Conservation (phyloP, 2,888 invertebrate genomes). For the Protodeltote pygarga region DNA sequence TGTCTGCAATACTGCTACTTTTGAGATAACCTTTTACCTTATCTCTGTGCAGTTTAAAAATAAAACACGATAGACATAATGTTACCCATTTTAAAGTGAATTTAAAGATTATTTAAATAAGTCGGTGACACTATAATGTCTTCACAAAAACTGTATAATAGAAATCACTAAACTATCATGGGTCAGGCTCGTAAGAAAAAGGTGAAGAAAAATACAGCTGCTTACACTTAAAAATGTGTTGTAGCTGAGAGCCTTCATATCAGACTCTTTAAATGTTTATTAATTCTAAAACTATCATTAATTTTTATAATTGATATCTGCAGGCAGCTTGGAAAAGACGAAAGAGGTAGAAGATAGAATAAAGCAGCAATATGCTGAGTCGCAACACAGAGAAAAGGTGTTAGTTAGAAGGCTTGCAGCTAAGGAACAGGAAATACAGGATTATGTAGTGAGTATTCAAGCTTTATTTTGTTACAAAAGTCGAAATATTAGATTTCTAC, state of each 20-base stretch:
- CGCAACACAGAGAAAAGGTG: constrained; percentile 96
- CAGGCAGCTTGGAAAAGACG: constrained; percentile 90
- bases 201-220: too few relatives aligned
- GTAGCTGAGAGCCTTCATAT: too few relatives aligned
- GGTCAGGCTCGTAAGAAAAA: too few relatives aligned
- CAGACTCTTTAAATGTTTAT: too few relatives aligned
- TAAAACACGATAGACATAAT: constrained; percentile 21
- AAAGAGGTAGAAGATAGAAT: constrained; percentile 93
- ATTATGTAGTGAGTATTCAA: constrained; percentile 93
- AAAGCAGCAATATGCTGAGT: constrained; percentile 93
- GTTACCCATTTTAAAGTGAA: constrained; percentile 22
- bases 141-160: constrained; percentile 20
- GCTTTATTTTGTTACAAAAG: neutral
- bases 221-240: too few relatives aligned
- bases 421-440: constrained; percentile 98
- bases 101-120: constrained; percentile 23
- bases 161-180: too few relatives aligned
- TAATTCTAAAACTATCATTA: constrained; percentile 17
- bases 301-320: constrained; percentile 55
- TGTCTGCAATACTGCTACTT: constrained; percentile 17
- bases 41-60: constrained; percentile 25
- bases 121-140: constrained; percentile 8
- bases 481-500: neutral
- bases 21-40: constrained; percentile 29
- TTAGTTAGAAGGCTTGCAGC: constrained; percentile 96